A percentile compares a stretch with the other conserved stretches of the same genome.
phyloP scores from a whole-genome alignment of 2,113 vertebrate species.

The Hippolais icterina region DNA sequence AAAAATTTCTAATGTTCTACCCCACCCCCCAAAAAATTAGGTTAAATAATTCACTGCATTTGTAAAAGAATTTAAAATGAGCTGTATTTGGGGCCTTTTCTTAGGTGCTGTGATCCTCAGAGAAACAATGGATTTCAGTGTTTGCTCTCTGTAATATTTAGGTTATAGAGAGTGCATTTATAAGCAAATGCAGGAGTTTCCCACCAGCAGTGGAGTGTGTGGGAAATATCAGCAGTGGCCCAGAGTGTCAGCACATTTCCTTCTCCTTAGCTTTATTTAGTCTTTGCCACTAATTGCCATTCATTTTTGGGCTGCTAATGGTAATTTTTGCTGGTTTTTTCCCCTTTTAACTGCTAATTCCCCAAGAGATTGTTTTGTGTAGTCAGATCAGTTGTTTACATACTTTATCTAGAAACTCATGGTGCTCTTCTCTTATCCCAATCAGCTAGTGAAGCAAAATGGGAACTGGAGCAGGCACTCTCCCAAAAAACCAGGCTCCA shows the following conservation, averaged over 20 bases:
- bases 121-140: not conserved
- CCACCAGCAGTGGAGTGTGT: not conserved
- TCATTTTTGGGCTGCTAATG: not conserved
- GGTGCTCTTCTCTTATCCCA: not conserved
- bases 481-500: not conserved
- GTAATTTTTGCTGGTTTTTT: not conserved
- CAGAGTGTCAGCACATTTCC: not conserved
- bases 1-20: not conserved
- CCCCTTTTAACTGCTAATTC: not conserved
- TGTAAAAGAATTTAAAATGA: not conserved
- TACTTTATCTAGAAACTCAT: not conserved
- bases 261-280: constrained; percentile 22
- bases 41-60: not conserved
- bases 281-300: not conserved
- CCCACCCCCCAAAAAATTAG: rapidly evolving
- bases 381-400: not conserved
- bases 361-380: not conserved
- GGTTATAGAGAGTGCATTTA: not conserved
- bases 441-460: not conserved
- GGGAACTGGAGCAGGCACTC: not conserved
- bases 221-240: not conserved
- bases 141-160: not conserved
- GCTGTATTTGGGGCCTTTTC: not conserved
- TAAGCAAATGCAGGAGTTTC: constrained; percentile 13
- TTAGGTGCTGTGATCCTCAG: not conserved